phyloP scores from a whole-genome alignment of 2,113 vertebrate genomes.

The Eira barbara region DNA sequence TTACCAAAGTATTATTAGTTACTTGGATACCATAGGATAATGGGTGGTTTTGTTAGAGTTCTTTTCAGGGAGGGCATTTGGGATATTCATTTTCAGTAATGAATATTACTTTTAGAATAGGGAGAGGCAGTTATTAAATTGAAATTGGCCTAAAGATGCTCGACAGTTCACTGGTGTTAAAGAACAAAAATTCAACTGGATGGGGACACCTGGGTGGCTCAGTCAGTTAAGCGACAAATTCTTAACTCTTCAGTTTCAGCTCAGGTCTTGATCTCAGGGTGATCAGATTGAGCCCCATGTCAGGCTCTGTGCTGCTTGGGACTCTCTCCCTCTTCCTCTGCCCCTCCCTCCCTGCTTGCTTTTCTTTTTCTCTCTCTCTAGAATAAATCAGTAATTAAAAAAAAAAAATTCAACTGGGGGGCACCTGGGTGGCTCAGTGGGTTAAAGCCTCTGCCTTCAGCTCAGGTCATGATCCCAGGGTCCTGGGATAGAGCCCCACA shows the following conservation, averaged over 20 bases:
- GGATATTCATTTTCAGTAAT: neutral
- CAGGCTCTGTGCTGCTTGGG: neutral
- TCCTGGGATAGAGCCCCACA: too few species aligned
- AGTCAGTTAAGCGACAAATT: neutral
- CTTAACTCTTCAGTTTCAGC: neutral
- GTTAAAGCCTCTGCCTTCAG: too few species aligned
- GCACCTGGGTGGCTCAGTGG: too few species aligned
- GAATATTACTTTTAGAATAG: neutral
- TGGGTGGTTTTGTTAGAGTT: neutral
- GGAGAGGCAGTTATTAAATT: neutral
- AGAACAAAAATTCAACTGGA: neutral
- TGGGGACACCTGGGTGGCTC: too few species aligned
- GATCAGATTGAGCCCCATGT: neutral
- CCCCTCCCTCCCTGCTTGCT: neutral
- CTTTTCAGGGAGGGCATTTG: neutral
- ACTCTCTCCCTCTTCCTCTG: neutral
- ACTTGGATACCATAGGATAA: neutral
- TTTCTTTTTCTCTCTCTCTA: neutral
- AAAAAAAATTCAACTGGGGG: too few species aligned
- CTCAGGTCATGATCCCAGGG: too few species aligned
- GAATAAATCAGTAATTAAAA: neutral
- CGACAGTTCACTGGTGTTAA: neutral
- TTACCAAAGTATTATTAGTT: neutral
- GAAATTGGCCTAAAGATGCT: neutral
- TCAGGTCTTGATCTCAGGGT: neutral